These are phyloP conservation scores for Mobula birostris DNA, from an alignment of 2,113 vertebrate genomes.

Conservation along the genomic window DNA sequence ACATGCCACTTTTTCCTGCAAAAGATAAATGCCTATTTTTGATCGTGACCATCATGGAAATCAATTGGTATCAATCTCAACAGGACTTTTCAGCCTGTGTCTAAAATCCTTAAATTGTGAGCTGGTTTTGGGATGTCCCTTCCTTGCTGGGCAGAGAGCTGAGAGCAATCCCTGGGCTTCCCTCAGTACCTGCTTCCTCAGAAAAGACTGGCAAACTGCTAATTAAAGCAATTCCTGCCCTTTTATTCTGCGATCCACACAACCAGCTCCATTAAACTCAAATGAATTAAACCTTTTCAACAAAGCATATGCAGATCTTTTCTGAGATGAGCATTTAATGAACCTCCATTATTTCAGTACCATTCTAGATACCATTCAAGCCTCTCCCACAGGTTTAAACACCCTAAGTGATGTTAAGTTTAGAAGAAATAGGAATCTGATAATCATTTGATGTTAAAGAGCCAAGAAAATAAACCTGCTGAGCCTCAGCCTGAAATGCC, in stretches of 20 bases:
- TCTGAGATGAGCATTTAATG: not conserved
- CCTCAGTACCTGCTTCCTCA: not conserved
- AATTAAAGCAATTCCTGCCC: not conserved
- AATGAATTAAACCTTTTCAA: slow-evolving; percentile 3
- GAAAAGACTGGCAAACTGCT: not conserved
- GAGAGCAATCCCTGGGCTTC: not conserved
- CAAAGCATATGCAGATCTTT: not conserved
- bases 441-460: not conserved
- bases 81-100: not conserved
- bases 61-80: not conserved
- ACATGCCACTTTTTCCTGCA: not conserved
- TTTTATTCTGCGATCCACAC: not conserved
- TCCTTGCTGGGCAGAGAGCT: not conserved
- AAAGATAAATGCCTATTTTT: not conserved
- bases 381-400: not conserved
- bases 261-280: not conserved
- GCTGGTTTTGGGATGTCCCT: not conserved
- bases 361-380: not conserved
- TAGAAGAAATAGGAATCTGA: not conserved
- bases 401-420: not conserved
- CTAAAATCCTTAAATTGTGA: not conserved
- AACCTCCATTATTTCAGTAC: not conserved
- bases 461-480: not conserved
- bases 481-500: not conserved
- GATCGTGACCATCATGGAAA: not conserved